Evolutionary conservation across 2,113 vertebrate species (phyloP), one percentile per base, ranked within the genome.

Genomic region (Periophthalmodon schlosseri): DNA sequence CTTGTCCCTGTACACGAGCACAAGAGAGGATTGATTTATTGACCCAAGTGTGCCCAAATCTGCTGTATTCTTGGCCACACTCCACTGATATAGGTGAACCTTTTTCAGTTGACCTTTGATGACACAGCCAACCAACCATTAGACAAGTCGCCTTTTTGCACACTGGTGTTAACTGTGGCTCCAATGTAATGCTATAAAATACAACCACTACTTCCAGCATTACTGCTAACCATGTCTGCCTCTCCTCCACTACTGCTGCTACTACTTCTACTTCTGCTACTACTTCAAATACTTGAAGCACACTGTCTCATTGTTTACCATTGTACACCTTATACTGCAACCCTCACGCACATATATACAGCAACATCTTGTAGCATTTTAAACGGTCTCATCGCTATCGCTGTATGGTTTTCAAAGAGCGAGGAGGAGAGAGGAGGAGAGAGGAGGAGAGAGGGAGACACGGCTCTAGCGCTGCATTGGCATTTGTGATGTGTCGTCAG

Each of bases 401-500:
- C 63, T 52, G 34, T 80, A 70, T 86, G 85, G 87, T 89, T 86
- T 82, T 61, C 75, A 70, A 15, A 72, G 77, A 81, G 69, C 20
- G 1, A 58, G 56, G 4, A 4, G 9, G 2, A 39, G 39, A 44
- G 39, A 44, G 9, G 10, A 28, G 72, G 24, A 72, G 79, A 81
- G 70, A 58, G 56, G 9, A 9, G 9, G 36, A 39, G 39, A 44
- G 39, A 44, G 39, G 10, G 71, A 44, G 63, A 65, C 20, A 39
- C 63, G 21, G 39, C 63, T 65, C n/a, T 56, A 84, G 84, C 72
- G 76, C 86, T 87, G 76, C 87, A 88, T 87, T 91, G 89, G 91
- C 90, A 92, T 94, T 92, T 92, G 87, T 93, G 90, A 91, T 88
- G 91, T 93, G 89, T 91, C 91, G 90, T 90, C 89, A 87, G 88